Evolutionary conservation across 2,797 vertebrate genomes (phyloP).

Genomic region (Lepidocolaptes lacrymiger): DNA sequence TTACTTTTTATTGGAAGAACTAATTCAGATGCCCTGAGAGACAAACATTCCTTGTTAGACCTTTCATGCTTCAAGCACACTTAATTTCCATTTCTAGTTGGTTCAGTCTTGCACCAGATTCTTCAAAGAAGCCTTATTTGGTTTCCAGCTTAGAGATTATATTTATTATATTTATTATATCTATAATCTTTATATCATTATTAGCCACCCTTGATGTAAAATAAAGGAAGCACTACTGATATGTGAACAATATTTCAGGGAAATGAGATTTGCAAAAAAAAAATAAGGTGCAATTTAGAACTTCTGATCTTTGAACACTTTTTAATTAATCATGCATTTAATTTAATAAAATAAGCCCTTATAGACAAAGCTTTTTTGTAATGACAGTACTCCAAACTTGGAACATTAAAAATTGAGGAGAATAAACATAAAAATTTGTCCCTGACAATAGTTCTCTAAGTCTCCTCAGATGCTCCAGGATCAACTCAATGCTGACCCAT

Average conservation of each 20-base stretch:
- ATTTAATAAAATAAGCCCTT: background rate
- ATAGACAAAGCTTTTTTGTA: background rate
- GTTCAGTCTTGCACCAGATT: background rate
- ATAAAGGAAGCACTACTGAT: background rate
- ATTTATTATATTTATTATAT: background rate
- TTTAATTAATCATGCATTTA: background rate
- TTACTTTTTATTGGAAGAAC: background rate
- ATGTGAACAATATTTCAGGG: background rate
- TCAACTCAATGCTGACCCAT: background rate
- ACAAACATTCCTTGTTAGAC: background rate
- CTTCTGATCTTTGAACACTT: background rate
- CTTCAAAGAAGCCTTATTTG: background rate
- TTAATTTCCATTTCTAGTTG: conserved; percentile 18
- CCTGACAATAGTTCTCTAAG: background rate
- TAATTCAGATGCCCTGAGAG: background rate
- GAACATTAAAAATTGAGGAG: background rate
- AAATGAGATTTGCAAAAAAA: background rate
- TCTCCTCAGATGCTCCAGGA: background rate
- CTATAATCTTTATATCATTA: background rate
- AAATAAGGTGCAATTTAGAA: background rate
- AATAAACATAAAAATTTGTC: background rate
- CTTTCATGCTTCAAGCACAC: background rate
- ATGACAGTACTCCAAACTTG: background rate
- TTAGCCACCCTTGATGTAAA: background rate
- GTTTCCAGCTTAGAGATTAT: background rate